Percentiles rank a stretch among this genome's conserved stretches.
Evolutionary conservation across 2,113 vertebrate species (phyloP).

Genomic region (Sylvia atricapilla): DNA sequence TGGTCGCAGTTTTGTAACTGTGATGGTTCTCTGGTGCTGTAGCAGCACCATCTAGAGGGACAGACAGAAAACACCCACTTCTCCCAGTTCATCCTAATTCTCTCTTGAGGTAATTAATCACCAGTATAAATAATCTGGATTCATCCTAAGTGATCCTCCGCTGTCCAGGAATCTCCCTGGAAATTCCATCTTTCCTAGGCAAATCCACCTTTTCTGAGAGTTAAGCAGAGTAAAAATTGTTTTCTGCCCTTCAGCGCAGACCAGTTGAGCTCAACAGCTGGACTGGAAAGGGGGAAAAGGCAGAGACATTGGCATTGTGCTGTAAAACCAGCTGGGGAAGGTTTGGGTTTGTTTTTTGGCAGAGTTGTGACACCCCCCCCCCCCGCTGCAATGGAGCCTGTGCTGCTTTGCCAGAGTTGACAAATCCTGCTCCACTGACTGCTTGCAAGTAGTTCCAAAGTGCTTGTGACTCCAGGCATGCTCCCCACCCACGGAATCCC

Average conservation of each 20-base stretch:
- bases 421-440: background rate
- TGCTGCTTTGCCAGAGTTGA: conserved; percentile 1
- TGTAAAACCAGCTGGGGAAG: background rate
- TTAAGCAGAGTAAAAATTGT: background rate
- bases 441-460: background rate
- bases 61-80: background rate
- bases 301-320: background rate
- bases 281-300: background rate
- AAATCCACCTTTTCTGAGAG: background rate
- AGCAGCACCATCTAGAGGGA: conserved; percentile 40
- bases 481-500: background rate
- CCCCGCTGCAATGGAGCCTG: conserved; percentile 26
- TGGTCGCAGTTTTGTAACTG: background rate
- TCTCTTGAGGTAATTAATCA: background rate
- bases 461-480: conserved; percentile 31
- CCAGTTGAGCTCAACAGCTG: background rate
- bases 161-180: background rate
- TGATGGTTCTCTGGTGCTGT: background rate
- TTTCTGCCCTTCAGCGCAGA: background rate
- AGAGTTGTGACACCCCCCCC: background rate
- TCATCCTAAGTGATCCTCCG: background rate
- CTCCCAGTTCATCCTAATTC: background rate
- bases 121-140: background rate
- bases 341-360: background rate
- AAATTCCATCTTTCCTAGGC: background rate